Percentiles rank a stretch among this genome's conserved stretches.
These are phyloP conservation scores for Leptopilina clavipes DNA, from an alignment of 1,140 invertebrate species.

Conservation along the genomic window DNA sequence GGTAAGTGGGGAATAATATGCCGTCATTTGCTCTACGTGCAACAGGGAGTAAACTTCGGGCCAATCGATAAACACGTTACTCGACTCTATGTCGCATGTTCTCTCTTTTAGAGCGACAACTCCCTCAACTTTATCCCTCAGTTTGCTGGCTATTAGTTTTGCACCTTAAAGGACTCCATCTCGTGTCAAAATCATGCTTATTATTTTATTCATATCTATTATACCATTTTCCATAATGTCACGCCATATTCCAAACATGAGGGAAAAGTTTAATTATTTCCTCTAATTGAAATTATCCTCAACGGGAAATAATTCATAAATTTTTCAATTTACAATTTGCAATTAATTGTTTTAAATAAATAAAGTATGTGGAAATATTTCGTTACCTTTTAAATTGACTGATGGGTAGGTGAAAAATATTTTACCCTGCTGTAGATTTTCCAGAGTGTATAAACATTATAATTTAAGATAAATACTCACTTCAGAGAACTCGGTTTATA, in stretches of 20 bases:
- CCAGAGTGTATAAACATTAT: neutral
- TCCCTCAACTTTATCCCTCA: neutral
- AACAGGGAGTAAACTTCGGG: constrained; percentile 58
- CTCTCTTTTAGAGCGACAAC: neutral
- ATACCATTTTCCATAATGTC: neutral
- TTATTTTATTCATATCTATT: constrained; percentile 31
- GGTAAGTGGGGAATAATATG: constrained; percentile 66
- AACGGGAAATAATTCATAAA: too few relatives aligned
- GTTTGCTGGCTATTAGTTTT: neutral
- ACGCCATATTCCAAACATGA: constrained; percentile 8
- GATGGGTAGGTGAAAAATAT: too few relatives aligned
- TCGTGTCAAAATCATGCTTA: constrained; percentile 30
- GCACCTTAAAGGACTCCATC: constrained; percentile 18
- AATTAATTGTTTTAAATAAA: too few relatives aligned
- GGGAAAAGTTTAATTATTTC: constrained; percentile 8
- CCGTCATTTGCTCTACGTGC: constrained; percentile 64
- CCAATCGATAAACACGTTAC: constrained; percentile 63
- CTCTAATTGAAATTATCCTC: too few relatives aligned
- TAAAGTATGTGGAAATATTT: too few relatives aligned
- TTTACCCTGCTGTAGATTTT: too few relatives aligned
- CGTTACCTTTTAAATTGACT: too few relatives aligned
- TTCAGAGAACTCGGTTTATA: neutral
- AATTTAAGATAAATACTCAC: neutral
- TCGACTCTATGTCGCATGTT: constrained; percentile 50
- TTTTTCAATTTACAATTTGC: too few relatives aligned